phyloP scores from a whole-genome alignment of 2,113 vertebrate species.

The Anarrhichthys ocellatus region DNA sequence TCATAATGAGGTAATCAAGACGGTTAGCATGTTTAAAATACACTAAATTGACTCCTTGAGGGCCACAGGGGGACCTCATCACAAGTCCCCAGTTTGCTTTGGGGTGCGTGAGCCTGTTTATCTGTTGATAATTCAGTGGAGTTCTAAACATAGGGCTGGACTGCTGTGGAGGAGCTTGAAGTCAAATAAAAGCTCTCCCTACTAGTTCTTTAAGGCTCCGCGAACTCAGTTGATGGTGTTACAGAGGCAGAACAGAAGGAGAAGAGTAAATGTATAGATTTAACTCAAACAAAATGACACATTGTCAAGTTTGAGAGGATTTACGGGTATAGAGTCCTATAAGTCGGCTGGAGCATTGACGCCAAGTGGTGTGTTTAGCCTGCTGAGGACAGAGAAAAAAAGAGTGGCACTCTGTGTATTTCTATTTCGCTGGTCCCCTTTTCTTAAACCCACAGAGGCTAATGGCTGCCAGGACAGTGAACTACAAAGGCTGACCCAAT shows the following conservation, averaged over 20 bases:
- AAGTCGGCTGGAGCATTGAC: slow-evolving; percentile 16
- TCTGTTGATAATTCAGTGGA: slow-evolving; percentile 24
- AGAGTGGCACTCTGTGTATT: background rate
- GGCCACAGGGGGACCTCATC: background rate
- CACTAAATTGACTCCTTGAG: background rate
- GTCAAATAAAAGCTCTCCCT: background rate
- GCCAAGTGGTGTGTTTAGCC: slow-evolving; percentile 35
- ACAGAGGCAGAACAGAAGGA: background rate
- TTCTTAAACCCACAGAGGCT: slow-evolving; percentile 43
- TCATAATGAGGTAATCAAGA: background rate
- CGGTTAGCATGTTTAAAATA: background rate
- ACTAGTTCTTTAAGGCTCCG: background rate
- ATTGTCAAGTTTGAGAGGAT: slow-evolving; percentile 34
- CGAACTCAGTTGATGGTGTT: background rate
- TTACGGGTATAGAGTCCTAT: slow-evolving; percentile 9
- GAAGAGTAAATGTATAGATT: slow-evolving; percentile 11
- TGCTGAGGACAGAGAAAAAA: slow-evolving; percentile 4
- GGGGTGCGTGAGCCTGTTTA: background rate
- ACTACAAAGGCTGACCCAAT: slow-evolving; percentile 62
- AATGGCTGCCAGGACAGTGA: slow-evolving; percentile 65
- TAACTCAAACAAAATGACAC: slow-evolving; percentile 17
- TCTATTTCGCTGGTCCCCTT: slow-evolving; percentile 23
- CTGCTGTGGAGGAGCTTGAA: background rate
- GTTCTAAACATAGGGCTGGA: background rate
- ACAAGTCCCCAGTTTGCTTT: background rate